Conservation (phyloP, 1,140 invertebrate genomes). For the Pentalonia nigronervosa region DNA sequence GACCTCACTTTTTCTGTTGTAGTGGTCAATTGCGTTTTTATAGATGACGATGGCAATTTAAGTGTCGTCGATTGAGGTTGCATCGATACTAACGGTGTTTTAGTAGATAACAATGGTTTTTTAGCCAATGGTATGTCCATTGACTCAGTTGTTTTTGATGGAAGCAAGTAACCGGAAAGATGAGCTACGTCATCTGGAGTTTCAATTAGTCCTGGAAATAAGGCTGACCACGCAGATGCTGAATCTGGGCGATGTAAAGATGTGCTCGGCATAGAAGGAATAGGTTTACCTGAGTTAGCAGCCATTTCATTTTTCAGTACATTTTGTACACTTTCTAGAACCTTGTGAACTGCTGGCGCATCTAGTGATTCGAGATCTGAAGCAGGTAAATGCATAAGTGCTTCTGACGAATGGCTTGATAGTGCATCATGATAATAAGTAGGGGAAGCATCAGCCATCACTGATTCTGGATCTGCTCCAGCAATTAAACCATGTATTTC, state of each 20-base stretch:
- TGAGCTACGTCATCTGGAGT: constrained; percentile 52
- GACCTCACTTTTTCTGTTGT: constrained; percentile 47
- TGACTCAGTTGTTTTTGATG: background rate
- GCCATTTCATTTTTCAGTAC: constrained; percentile 80
- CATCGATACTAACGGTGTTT: background rate
- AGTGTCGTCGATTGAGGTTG: background rate
- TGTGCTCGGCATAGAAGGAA: constrained; percentile 1
- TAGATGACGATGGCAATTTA: background rate
- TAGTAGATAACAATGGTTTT: background rate
- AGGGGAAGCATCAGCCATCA: constrained; percentile 62
- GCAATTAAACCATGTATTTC: constrained; percentile 85
- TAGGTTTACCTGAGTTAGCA: constrained; percentile 61
- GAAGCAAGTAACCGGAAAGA: constrained; percentile 46
- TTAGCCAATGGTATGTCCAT: background rate
- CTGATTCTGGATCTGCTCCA: constrained; percentile 73
- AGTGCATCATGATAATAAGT: constrained; percentile 61
- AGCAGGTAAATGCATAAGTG: constrained; percentile 59
- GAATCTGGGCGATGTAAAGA: constrained; percentile 39
- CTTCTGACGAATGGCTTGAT: constrained; percentile 62
- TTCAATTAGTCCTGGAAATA: constrained; percentile 51
- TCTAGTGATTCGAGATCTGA: constrained; percentile 61
- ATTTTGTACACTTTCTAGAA: constrained; percentile 81
- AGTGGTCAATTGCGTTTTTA: background rate
- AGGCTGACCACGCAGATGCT: constrained; percentile 38
- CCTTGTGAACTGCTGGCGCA: constrained; percentile 76